Evolutionary conservation across 2,797 vertebrate species (phyloP), one percentile per base, ranked within the genome.

Genomic region (Synaphobranchus kaupii): DNA sequence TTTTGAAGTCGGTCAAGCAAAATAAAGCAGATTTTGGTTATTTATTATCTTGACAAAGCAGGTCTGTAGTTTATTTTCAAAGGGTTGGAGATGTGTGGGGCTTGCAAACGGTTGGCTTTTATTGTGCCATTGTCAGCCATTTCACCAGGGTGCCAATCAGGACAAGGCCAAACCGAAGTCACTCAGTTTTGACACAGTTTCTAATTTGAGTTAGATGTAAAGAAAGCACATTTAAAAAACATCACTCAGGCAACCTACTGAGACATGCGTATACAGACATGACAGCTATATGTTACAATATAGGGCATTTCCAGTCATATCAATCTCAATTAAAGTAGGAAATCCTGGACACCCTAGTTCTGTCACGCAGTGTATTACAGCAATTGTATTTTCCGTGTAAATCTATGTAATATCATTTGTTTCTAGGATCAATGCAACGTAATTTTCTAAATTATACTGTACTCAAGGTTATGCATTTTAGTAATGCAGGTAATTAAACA

Each of bases 21-120:
- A 89, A 89, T 90, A 89, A 90, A 91, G 87, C 48, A 84, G 87
- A 83, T 88, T 91, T 89, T 88, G 84, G 76, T 28, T 63, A 86
- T 86, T 73, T 89, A 85, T 90, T 68, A 85, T 85, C 83, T 87
- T 63, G 82, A 82, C 44, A 84, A 47, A 86, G 86, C 58, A 44
- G 50, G 83, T 87, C 84, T 84, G 86, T 2, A 66, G 84, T 39
- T 84, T 50, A 86, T 60, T 83, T 85, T 87, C 82, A 91, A 86
- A 85, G 71, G 58, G 56, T 1, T 7, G 85, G n/a, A 91, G 85
- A 89, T 80, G 87, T 44, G 60, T 87, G 88, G 71, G 81, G 63
- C 25, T 85, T 48, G 39, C 87, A 86, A 84, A 82, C 56, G 25
- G 47, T 87, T 22, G 0, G 52, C 87, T 88, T 87, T 4, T 89